These are phyloP conservation scores for Muschampia plurimacula DNA, from an alignment of 2,888 invertebrate genomes.

Conservation along the genomic window DNA sequence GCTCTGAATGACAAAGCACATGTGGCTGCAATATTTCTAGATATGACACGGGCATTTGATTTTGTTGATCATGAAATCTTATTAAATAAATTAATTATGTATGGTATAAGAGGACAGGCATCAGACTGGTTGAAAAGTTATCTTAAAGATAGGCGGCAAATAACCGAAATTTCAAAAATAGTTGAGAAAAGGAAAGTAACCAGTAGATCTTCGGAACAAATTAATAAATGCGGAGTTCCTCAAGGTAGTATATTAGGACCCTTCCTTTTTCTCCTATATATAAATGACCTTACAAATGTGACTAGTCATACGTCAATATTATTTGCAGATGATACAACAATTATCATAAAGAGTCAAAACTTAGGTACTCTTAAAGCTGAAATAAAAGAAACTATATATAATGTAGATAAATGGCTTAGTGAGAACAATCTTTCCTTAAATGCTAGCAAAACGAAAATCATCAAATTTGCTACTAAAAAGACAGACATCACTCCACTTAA, in stretches of 20 bases:
- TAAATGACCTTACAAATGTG: not conserved
- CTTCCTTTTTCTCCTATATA: not conserved
- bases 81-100: conserved; percentile 19
- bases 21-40: conserved; percentile 29
- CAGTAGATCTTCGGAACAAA: not conserved
- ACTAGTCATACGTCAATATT: not conserved
- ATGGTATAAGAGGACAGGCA: conserved; percentile 33
- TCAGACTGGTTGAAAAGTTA: conserved; percentile 26
- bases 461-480: not conserved
- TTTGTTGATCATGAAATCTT: conserved; percentile 30
- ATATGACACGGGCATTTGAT: conserved; percentile 41
- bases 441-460: conserved; percentile 8
- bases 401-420: not conserved
- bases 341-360: not conserved
- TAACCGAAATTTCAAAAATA: not conserved
- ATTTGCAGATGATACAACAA: not conserved
- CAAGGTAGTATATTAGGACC: conserved; percentile 41
- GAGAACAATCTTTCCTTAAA: conserved; percentile 3
- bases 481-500: not conserved
- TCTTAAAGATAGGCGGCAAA: not conserved
- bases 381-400: not conserved
- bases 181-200: not conserved
- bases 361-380: not conserved
- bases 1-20: conserved; percentile 19
- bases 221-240: conserved; percentile 29